Percentiles rank a stretch among this genome's conserved stretches.
Evolutionary conservation across 1,140 invertebrate species (phyloP).

Genomic region (Ceratitis capitata): DNA sequence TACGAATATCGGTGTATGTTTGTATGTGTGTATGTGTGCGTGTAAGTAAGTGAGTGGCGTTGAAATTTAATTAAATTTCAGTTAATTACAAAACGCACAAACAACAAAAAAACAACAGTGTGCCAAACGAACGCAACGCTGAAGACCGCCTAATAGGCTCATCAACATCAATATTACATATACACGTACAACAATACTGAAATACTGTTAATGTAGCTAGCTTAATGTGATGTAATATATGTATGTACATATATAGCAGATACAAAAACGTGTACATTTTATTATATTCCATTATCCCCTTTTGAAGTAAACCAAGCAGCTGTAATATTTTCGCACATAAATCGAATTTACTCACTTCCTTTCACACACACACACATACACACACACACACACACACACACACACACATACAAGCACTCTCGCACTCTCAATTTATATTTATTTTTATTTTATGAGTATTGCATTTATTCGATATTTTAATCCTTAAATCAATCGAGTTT

Average conservation of each 20-base stretch:
- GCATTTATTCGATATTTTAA: slow-evolving; percentile 15
- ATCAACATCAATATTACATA: background rate
- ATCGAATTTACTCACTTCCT: background rate
- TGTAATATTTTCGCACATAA: background rate
- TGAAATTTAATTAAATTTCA: slow-evolving; percentile 37
- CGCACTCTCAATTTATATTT: too few relatives aligned
- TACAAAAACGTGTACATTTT: background rate
- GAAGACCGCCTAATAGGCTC: background rate
- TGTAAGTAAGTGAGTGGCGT: background rate
- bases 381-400: background rate
- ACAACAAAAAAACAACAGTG: slow-evolving; percentile 18
- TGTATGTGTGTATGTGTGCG: too few relatives aligned
- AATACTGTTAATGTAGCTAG: background rate
- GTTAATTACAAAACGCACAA: slow-evolving; percentile 29
- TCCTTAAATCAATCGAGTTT: background rate
- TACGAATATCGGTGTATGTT: too few relatives aligned
- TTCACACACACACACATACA: background rate
- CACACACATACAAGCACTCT: background rate
- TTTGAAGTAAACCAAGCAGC: background rate
- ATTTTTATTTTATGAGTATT: background rate
- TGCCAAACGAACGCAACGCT: background rate
- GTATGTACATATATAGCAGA: background rate
- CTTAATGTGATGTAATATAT: background rate
- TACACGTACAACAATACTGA: background rate
- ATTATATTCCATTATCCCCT: background rate